Base-by-base conservation (phyloP, 2,113 vertebrate species). In the Ceuthmochares aereus region DNA sequence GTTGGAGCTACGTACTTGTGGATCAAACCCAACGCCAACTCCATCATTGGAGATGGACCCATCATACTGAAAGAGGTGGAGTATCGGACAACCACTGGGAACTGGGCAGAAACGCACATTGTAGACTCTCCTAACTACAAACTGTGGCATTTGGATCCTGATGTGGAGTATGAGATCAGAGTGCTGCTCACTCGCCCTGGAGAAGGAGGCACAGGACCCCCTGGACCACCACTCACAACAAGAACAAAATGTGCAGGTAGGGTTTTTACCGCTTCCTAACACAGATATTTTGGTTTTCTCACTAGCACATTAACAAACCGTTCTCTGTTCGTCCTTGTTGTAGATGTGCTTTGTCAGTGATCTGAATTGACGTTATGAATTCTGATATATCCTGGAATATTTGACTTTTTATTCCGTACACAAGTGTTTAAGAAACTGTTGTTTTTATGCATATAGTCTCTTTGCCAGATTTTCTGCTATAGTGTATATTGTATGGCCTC, bases 21-120 rank as follows among this genome's bases (percentile, higher is more conserved):
- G 99, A 99, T 99, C 98, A 99, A 99, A 77, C 99, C 99, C 78
- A 99, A 99, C 1, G 99, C 99, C 95, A 99, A 99, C 97, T 99
- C 99, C 92, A 99, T 99, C 97, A 99, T 99, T 5, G 99, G 99
- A 0, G 99, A 99, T 2, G 99, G 99, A 36, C 99, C 99, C 30
- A 99, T 99, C 96, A 99, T 99, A 95, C 81, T 99, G 55, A 99
- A 99, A 93, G 99, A 99, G 89, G 99, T 99, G 87, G 99, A 99
- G 73, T 99, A 99, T 79, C 98, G 99, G 32, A 99, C 99, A 27
- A 99, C 99, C 23, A 98, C 99, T 1, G 99, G 99, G 29, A 99
- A 99, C 79, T 99, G 99, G 99, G 99, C 98, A 0, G 99, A 99
- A 98, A 99, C 99, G 0, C 99, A 99, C 89, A 99, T 99, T 3